These are phyloP conservation scores for Oscheius sp. DNA, from an alignment of 2,888 invertebrate genomes.

Conservation along the genomic window DNA sequence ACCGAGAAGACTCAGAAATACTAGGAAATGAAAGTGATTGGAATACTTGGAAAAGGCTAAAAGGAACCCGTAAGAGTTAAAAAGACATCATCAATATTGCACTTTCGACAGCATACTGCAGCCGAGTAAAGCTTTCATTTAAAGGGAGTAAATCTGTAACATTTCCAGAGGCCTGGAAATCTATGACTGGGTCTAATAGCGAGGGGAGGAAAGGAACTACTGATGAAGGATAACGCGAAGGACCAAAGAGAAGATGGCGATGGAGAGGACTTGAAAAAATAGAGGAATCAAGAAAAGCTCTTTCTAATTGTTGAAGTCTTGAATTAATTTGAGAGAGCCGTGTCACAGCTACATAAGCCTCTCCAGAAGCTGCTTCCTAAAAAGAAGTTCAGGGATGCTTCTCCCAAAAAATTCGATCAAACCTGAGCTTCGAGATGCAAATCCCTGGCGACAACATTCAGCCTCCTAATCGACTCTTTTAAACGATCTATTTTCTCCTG, in stretches of 20 bases:
- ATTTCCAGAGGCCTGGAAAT: conserved; percentile 28
- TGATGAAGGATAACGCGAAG: conserved; percentile 28
- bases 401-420: not conserved
- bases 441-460: conserved; percentile 12
- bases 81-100: conserved; percentile 47
- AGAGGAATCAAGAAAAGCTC: conserved; percentile 29
- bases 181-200: conserved; percentile 52
- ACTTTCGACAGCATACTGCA: conserved; percentile 58
- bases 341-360: conserved; percentile 2
- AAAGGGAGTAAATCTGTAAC: conserved; percentile 10
- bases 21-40: not conserved
- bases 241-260: conserved; percentile 37
- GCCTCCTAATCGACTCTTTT: conserved; percentile 34
- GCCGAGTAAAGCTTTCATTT: conserved; percentile 38
- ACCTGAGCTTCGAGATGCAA: conserved; percentile 32
- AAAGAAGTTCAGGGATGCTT: not conserved
- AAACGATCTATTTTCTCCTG: conserved; percentile 33
- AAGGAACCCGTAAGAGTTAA: not conserved
- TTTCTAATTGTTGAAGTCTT: conserved; percentile 30
- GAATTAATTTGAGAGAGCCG: conserved; percentile 27
- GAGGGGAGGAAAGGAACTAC: conserved; percentile 32
- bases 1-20: conserved; percentile 23
- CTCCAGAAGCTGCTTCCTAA: conserved; percentile 29
- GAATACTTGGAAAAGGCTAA: not conserved
- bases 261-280: conserved; percentile 33